A percentile compares a stretch with the other conserved stretches of the same genome.
These are phyloP conservation scores for Laothoe populi DNA, from an alignment of 2,888 invertebrate species.

Conservation along the genomic window DNA sequence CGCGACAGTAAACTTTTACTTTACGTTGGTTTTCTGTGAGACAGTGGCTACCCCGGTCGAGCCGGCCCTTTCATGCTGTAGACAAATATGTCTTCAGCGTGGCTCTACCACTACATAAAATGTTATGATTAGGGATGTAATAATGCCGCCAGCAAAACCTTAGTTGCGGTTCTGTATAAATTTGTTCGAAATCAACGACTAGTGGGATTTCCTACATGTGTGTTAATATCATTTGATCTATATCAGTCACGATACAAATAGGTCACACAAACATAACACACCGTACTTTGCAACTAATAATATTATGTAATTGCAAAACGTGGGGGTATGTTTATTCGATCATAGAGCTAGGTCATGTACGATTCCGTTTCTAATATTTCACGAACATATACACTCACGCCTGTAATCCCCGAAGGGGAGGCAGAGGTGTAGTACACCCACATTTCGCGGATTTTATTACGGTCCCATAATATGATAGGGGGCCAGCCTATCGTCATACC, in stretches of 20 bases:
- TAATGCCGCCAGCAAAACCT: not conserved
- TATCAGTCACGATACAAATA: slow-evolving; percentile 8
- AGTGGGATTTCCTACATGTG: not conserved
- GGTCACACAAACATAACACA: slow-evolving; percentile 18
- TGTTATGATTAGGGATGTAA: not conserved
- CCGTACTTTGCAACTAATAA: slow-evolving; percentile 2
- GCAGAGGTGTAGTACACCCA: too few relatives aligned
- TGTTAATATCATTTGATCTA: slow-evolving; percentile 4
- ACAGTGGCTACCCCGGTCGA: too few relatives aligned
- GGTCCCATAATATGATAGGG: too few relatives aligned
- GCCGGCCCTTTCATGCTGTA: too few relatives aligned
- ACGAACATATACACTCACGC: too few relatives aligned
- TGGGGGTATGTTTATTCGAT: slow-evolving; percentile 15
- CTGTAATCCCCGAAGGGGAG: too few relatives aligned
- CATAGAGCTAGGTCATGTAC: not conserved
- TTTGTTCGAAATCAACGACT: not conserved
- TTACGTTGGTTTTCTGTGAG: too few relatives aligned
- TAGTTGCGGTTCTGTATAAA: not conserved
- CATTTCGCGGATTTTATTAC: too few relatives aligned
- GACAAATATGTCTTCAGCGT: too few relatives aligned
- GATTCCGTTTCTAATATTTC: not conserved
- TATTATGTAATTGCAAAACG: slow-evolving; percentile 23
- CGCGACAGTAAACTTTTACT: too few relatives aligned
- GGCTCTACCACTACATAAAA: not conserved
- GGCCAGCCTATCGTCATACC: too few relatives aligned